A percentile compares a stretch with the other conserved stretches of the same genome.
Evolutionary conservation across 1,140 invertebrate genomes (phyloP).

Genomic region (Magallana angulata): DNA sequence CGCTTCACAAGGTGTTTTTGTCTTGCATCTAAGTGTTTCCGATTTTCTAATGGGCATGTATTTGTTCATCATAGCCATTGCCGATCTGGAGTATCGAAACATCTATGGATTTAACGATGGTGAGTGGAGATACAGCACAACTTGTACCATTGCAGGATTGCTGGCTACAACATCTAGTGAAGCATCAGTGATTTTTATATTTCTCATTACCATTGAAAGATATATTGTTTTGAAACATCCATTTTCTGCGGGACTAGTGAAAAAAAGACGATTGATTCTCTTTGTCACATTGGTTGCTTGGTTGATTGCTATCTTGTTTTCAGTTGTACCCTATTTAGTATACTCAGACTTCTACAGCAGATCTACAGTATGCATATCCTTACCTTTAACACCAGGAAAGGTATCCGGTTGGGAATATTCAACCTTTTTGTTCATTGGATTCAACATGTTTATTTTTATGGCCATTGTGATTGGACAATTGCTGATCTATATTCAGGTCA

Average conservation of each 20-base stretch:
- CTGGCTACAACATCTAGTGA: constrained; percentile 68
- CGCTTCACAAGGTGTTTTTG: constrained; percentile 54
- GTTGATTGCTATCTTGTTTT: constrained; percentile 5
- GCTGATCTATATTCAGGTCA: constrained; percentile 84
- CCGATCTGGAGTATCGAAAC: constrained; percentile 66
- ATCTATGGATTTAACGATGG: constrained; percentile 66
- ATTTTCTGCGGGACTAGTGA: constrained; percentile 54
- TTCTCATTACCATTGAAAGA: constrained; percentile 69
- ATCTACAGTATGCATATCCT: constrained; percentile 77
- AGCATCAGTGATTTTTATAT: constrained; percentile 67
- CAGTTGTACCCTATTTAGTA: not conserved
- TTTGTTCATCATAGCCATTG: constrained; percentile 69
- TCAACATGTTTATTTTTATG: constrained; percentile 79
- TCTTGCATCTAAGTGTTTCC: constrained; percentile 67
- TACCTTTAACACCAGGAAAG: constrained; percentile 75
- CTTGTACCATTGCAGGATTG: constrained; percentile 69
- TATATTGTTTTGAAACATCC: constrained; percentile 66
- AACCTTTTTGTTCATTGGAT: constrained; percentile 76
- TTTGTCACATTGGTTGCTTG: not conserved
- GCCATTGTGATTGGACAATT: constrained; percentile 80
- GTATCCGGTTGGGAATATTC: constrained; percentile 79
- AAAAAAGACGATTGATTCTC: not conserved
- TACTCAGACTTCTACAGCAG: constrained; percentile 70
- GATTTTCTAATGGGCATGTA: constrained; percentile 75
- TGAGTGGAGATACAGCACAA: constrained; percentile 64